Evolutionary conservation across 2,113 vertebrate genomes (phyloP).

Genomic region (Fulica atra): DNA sequence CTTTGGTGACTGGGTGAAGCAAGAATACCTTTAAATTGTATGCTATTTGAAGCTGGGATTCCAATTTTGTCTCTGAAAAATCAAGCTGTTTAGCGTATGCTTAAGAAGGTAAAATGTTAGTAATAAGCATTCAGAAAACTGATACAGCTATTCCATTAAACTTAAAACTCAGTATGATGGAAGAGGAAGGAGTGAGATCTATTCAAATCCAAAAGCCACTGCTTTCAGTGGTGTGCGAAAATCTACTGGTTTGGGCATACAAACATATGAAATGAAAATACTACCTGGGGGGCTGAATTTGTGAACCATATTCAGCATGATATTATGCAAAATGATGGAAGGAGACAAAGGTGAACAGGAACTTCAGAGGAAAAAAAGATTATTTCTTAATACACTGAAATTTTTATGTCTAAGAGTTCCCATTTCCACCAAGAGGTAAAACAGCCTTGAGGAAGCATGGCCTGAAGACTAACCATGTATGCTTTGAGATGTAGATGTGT

Average conservation of each 20-base stretch:
- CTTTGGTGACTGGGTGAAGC: neutral
- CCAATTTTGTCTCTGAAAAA: conserved; percentile 36
- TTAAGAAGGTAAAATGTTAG: conserved; percentile 20
- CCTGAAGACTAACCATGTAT: neutral
- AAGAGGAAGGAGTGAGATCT: neutral
- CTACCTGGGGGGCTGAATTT: neutral
- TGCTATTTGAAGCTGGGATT: conserved; percentile 29
- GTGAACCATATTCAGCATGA: neutral
- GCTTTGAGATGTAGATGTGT: neutral
- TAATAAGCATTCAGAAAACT: neutral
- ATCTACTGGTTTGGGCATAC: neutral
- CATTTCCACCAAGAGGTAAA: neutral
- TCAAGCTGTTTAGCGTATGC: neutral
- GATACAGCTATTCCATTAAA: neutral
- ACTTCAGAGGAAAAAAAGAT: neutral
- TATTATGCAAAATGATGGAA: neutral
- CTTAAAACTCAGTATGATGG: neutral
- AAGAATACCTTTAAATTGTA: neutral
- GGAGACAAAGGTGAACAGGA: neutral
- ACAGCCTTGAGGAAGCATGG: neutral
- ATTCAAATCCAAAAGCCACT: neutral
- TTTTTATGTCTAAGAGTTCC: neutral
- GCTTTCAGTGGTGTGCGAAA: neutral
- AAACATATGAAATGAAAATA: conserved; percentile 24
- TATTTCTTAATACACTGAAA: neutral